A percentile compares a stretch with the other conserved stretches of the same genome.
These are phyloP conservation scores for Goniozus legneri DNA, from an alignment of 1,140 invertebrate genomes.

Conservation along the genomic window DNA sequence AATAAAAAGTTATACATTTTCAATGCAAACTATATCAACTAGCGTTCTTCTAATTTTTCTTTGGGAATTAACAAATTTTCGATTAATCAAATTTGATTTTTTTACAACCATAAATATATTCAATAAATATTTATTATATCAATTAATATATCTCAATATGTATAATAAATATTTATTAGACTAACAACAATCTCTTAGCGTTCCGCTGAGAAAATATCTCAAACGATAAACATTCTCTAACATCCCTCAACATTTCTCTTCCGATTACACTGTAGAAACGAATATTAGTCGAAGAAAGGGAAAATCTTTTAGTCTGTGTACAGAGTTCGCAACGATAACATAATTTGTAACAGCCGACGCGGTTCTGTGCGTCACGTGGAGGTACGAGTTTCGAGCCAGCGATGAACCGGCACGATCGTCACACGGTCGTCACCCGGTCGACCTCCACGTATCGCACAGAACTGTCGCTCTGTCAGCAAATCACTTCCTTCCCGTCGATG, in stretches of 20 bases:
- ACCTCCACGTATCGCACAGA: constrained; percentile 87
- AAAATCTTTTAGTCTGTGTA: background rate
- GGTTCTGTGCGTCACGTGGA: constrained; percentile 47
- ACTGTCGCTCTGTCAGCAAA: constrained; percentile 91
- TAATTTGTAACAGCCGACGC: background rate
- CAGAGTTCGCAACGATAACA: background rate
- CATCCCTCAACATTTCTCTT: background rate
- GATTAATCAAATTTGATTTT: too few relatives aligned
- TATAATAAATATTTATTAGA: background rate
- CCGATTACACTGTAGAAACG: background rate
- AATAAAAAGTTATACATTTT: too few relatives aligned
- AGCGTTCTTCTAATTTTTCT: too few relatives aligned
- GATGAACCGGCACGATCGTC: constrained; percentile 52
- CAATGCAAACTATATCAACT: too few relatives aligned
- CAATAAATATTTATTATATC: too few relatives aligned
- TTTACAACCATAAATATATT: too few relatives aligned
- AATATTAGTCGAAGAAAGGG: background rate
- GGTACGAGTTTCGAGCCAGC: constrained; percentile 3
- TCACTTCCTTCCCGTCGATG: constrained; percentile 80
- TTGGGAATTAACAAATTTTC: too few relatives aligned
- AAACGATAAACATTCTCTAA: background rate
- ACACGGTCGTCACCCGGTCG: constrained; percentile 84
- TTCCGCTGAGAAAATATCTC: constrained; percentile 2
- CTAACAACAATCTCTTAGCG: background rate
- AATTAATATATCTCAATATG: too few relatives aligned